These are phyloP conservation scores for Carlito syrichta DNA, from an alignment of 2,113 vertebrate species.

Conservation along the genomic window DNA sequence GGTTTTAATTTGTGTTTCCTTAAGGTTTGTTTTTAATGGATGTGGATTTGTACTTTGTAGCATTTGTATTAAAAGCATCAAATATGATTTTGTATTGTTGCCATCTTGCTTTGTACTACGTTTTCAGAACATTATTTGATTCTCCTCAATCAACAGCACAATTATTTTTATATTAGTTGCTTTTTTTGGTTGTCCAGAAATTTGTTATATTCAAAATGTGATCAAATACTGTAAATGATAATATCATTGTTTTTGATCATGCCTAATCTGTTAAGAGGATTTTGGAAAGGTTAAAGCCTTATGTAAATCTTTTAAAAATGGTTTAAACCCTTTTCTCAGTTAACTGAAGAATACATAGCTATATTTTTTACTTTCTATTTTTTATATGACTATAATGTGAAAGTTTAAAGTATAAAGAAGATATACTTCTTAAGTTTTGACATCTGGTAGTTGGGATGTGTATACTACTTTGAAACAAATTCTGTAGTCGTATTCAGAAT, in stretches of 20 bases:
- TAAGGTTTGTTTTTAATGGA: slow-evolving; percentile 25
- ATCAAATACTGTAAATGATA: neutral
- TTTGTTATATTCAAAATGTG: slow-evolving; percentile 22
- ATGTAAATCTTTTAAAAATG: neutral
- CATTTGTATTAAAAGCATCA: slow-evolving; percentile 18
- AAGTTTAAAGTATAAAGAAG: slow-evolving; percentile 3
- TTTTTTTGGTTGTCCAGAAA: neutral
- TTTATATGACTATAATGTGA: neutral
- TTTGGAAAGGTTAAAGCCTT: neutral
- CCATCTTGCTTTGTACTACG: neutral
- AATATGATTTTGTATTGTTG: neutral
- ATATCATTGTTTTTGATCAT: neutral
- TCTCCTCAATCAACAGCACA: neutral
- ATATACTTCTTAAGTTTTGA: neutral
- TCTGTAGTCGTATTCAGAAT: neutral
- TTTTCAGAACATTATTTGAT: slow-evolving; percentile 24
- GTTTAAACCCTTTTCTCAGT: neutral
- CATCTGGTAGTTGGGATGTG: neutral
- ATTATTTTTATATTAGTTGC: slow-evolving; percentile 24
- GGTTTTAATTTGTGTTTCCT: slow-evolving; percentile 9
- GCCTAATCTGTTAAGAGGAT: neutral
- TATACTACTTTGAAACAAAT: neutral
- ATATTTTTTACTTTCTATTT: neutral
- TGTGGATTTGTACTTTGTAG: neutral
- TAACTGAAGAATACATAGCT: slow-evolving; percentile 6